Evolutionary conservation across 1,140 invertebrate genomes (phyloP).

Genomic region (Drosophila nebulosa): DNA sequence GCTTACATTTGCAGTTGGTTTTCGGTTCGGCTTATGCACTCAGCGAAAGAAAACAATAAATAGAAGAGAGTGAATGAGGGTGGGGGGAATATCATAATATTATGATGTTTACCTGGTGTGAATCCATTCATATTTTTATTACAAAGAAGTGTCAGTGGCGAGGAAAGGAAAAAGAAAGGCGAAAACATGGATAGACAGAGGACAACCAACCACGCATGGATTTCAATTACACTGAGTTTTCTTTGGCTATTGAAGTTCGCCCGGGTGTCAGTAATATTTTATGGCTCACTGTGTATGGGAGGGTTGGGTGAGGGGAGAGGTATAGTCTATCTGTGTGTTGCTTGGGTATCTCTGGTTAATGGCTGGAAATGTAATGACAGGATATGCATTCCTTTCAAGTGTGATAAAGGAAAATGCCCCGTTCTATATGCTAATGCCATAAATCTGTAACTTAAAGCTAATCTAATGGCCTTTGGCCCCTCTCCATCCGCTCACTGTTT

Average conservation of each 20-base stretch:
- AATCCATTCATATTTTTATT: conserved; percentile 50
- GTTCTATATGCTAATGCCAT: conserved; percentile 25
- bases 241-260: conserved; percentile 32
- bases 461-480: background rate
- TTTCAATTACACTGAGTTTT: conserved; percentile 45
- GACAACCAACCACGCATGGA: conserved; percentile 10
- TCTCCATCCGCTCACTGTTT: background rate
- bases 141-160: conserved; percentile 20
- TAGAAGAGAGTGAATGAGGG: background rate
- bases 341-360: conserved; percentile 31
- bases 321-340: background rate
- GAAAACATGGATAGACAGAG: background rate
- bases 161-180: background rate
- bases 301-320: background rate
- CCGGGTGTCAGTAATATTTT: conserved; percentile 39
- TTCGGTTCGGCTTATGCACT: conserved; percentile 4
- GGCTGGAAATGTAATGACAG: conserved; percentile 57
- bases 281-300: conserved; percentile 23
- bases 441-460: conserved; percentile 48
- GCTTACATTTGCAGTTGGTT: background rate
- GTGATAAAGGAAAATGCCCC: conserved; percentile 43
- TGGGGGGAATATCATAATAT: background rate
- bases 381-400: conserved; percentile 47
- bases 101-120: conserved; percentile 35
- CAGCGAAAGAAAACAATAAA: conserved; percentile 3